These are phyloP conservation scores for Ophion obscuratus DNA, from an alignment of 2,888 invertebrate species.

Conservation along the genomic window DNA sequence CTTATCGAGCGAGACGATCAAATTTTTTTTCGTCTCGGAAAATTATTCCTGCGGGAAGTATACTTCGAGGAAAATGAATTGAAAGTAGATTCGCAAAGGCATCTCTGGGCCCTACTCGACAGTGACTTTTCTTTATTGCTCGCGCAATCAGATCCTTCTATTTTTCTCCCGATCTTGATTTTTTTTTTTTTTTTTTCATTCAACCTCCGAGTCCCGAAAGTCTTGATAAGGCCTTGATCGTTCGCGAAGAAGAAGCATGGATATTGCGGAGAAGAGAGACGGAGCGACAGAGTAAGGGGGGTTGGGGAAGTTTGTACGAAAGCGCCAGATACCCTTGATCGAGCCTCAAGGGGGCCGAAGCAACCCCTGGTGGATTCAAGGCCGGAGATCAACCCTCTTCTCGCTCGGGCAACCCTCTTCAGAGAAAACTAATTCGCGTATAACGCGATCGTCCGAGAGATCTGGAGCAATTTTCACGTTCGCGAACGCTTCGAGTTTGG, in stretches of 20 bases:
- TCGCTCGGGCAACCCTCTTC: conserved; percentile 37
- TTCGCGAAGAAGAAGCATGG: conserved; percentile 13
- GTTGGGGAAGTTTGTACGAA: background rate
- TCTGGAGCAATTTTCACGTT: conserved; percentile 41
- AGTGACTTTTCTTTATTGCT: background rate
- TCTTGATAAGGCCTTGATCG: conserved; percentile 47
- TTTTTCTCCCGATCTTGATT: conserved; percentile 6
- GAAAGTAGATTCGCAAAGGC: background rate
- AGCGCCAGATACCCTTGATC: conserved; percentile 38
- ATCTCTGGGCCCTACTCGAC: background rate
- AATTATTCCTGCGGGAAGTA: too few relatives aligned
- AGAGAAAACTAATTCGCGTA: conserved; percentile 50
- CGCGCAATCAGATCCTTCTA: background rate
- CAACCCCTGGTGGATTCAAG: conserved; percentile 27
- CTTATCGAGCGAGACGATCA: too few relatives aligned
- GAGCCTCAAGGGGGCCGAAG: conserved; percentile 41
- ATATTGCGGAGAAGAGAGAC: background rate
- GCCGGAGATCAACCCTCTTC: conserved; percentile 43
- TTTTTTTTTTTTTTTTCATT: conserved; percentile 34
- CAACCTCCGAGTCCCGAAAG: conserved; percentile 29
- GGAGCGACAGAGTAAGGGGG: background rate
- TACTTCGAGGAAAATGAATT: background rate
- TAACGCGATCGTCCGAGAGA: conserved; percentile 40
- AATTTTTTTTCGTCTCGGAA: too few relatives aligned
- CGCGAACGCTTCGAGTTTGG: conserved; percentile 11